A percentile compares a stretch with the other conserved stretches of the same genome.
These are phyloP conservation scores for Latrodectus geometricus DNA, from an alignment of 1,140 invertebrate genomes.

Conservation along the genomic window DNA sequence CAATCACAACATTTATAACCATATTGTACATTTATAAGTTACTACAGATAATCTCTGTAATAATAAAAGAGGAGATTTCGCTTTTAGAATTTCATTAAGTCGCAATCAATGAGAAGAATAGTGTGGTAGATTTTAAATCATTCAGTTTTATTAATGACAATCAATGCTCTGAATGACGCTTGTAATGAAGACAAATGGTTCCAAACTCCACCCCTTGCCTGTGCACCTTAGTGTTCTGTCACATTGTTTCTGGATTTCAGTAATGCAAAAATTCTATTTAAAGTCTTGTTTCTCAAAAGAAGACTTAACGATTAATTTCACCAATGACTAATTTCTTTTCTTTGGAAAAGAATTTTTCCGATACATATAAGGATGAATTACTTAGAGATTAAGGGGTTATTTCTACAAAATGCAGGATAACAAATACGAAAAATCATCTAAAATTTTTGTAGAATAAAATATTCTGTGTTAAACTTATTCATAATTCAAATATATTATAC, in stretches of 20 bases:
- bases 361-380: no score
- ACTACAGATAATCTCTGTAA: no score
- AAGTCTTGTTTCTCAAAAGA: conserved; percentile 29
- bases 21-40: no score
- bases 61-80: neutral
- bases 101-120: conserved; percentile 26
- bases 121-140: conserved; percentile 45
- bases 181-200: conserved; percentile 60
- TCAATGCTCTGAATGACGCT: conserved; percentile 44
- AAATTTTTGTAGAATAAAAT: no score
- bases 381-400: no score
- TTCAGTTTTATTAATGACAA: conserved; percentile 60
- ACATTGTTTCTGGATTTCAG: conserved; percentile 32
- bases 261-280: conserved; percentile 60
- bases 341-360: no score
- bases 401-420: no score
- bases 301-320: neutral
- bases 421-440: no score
- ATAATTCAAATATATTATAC: no score
- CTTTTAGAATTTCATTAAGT: conserved; percentile 58
- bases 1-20: no score
- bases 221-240: conserved; percentile 59
- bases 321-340: no score
- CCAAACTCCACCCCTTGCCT: conserved; percentile 43
- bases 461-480: no score